Evolutionary conservation across 2,797 vertebrate species (phyloP), one percentile per base, ranked within the genome.

Genomic region (Rhinella marina): DNA sequence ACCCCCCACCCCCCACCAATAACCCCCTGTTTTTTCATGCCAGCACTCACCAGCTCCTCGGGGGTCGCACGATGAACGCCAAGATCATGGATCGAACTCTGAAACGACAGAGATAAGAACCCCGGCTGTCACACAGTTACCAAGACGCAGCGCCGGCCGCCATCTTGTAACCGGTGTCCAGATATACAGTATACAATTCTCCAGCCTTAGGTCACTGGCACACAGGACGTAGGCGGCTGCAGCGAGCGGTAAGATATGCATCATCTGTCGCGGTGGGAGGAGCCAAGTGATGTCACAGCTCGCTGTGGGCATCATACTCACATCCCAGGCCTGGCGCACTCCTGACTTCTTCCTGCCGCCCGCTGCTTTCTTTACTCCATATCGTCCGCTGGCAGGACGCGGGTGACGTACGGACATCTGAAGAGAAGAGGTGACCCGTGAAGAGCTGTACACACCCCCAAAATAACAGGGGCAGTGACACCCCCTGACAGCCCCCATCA

Each of bases 41-140:
- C 41, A 41, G 57, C 57, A 59, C 95, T 96, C 93, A 99, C 98
- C 92, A 98, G 92, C 81, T 99, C 98, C 57, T 96, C 97, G 77
- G 96, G 94, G 48, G 96, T 96, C 72, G 96, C 94, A 88, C 95
- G 97, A 93, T 97, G 95, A 82, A 98, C 95, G 25, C 96, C 96
- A 86, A 99, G 93, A 90, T 99, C 97, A 85, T 90, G 96, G 79
- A 99, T 92, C 0, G 97, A 98, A 92, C 91, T 96, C 98, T 99
- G 92, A 72, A 86, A 86, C 14, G 75, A 25, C 1, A 50, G 27
- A 77, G 17, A 41, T 27, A n/a, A 41, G 25, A 72, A 68, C 9
- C 16, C 17, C 14, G 16, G 3, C 12, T 2, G 41, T 41, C 41
- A 41, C 41, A 0, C 41, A 41, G n/a, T n/a, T n/a, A n/a, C n/a